Evolutionary conservation across 2,888 invertebrate genomes (phyloP).

Genomic region (Hecatera dysodea): DNA sequence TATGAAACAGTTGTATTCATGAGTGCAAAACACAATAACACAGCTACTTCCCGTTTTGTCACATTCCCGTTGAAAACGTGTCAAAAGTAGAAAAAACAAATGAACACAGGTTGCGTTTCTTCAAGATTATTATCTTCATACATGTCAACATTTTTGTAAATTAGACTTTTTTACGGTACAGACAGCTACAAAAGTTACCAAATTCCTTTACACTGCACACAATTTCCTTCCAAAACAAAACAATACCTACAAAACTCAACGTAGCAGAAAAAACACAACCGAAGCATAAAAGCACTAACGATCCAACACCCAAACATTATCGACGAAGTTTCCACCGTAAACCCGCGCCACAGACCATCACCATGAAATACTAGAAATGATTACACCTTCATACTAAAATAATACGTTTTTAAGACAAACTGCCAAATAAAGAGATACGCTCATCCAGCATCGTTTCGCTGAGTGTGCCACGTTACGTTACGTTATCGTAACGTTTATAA

Average conservation of each 20-base stretch:
- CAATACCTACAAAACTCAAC: constrained; percentile 5
- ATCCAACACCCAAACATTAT: constrained; percentile 41
- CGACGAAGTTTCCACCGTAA: constrained; percentile 47
- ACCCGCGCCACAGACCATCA: constrained; percentile 60
- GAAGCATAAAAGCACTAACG: constrained; percentile 47
- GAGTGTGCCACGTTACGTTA: constrained; percentile 70
- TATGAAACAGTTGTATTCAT: no score
- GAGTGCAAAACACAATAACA: no score
- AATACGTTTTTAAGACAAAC: constrained; percentile 77
- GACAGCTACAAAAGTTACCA: no score
- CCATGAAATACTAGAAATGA: constrained; percentile 72
- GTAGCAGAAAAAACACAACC: constrained; percentile 8
- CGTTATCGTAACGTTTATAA: constrained; percentile 82
- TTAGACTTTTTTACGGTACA: no score
- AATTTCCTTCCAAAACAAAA: background rate
- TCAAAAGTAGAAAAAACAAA: no score
- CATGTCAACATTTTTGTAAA: no score
- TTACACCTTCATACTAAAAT: constrained; percentile 66
- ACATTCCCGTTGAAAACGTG: no score
- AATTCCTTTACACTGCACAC: no score
- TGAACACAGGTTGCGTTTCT: no score
- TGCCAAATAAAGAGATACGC: constrained; percentile 77
- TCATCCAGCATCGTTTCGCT: constrained; percentile 63
- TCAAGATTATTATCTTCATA: no score
- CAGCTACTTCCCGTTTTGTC: no score